Conservation (phyloP, 1,140 invertebrate genomes). For the Aphaenogaster rudis region DNA sequence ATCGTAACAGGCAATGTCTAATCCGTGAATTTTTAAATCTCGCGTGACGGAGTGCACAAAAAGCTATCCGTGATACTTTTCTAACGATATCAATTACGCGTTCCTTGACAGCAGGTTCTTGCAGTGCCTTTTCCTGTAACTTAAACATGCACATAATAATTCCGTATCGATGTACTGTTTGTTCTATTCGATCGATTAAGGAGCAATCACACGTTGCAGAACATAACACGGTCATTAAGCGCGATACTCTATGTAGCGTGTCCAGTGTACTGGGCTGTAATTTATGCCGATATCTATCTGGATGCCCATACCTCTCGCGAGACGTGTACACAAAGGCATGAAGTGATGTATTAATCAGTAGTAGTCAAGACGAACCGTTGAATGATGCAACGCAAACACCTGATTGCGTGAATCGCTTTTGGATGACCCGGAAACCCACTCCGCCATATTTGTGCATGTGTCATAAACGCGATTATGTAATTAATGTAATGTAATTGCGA, state of each 20-base stretch:
- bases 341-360: conserved; percentile 37
- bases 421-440: conserved; percentile 40
- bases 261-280: conserved; percentile 7
- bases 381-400: conserved; percentile 81
- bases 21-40: not conserved
- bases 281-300: conserved; percentile 56
- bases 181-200: conserved; percentile 17
- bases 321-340: conserved; percentile 10
- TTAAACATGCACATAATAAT: conserved; percentile 9
- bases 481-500: conserved; percentile 20
- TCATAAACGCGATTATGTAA: conserved; percentile 39
- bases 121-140: not conserved
- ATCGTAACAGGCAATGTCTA: not conserved
- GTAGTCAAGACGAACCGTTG: conserved; percentile 30
- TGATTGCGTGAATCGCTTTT: conserved; percentile 76
- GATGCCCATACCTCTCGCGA: not conserved
- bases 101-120: not conserved
- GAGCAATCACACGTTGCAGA: conserved; percentile 17
- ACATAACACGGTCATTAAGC: conserved; percentile 35
- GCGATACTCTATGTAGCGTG: conserved; percentile 12
- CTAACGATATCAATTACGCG: not conserved
- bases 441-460: not conserved
- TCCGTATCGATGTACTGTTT: not conserved
- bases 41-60: not conserved
- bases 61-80: not conserved